These are phyloP conservation scores for Tribolium freemani DNA, from an alignment of 2,888 invertebrate genomes.

Conservation along the genomic window DNA sequence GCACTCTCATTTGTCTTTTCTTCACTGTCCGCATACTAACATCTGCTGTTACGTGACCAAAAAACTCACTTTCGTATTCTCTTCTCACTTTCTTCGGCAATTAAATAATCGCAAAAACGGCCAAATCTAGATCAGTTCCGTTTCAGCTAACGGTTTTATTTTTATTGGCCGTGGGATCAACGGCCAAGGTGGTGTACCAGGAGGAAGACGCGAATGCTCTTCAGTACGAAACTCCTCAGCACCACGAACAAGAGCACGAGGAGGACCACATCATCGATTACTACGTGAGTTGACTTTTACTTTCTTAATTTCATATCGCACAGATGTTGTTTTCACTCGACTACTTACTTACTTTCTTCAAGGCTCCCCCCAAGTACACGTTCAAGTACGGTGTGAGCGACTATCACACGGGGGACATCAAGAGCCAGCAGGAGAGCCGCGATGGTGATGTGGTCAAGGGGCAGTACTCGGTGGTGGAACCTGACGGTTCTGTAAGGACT, in stretches of 20 bases:
- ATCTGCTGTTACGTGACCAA: too few relatives aligned
- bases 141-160: constrained; percentile 17
- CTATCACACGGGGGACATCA: constrained; percentile 65
- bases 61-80: too few relatives aligned
- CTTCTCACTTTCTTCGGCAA: too few relatives aligned
- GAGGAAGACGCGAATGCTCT: constrained; percentile 44
- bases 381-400: constrained; percentile 66
- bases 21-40: too few relatives aligned
- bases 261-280: constrained; percentile 51
- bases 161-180: not conserved
- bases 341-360: not conserved
- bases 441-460: constrained; percentile 66
- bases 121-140: constrained; percentile 9
- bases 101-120: too few relatives aligned
- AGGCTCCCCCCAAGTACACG: constrained; percentile 64
- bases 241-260: constrained; percentile 26
- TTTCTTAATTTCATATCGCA: constrained; percentile 26
- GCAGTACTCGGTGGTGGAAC: constrained; percentile 65
- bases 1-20: too few relatives aligned
- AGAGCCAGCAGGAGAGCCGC: constrained; percentile 63
- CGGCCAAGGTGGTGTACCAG: constrained; percentile 39
- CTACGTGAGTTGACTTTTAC: constrained; percentile 50
- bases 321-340: constrained; percentile 18
- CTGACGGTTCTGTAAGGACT: constrained; percentile 65
- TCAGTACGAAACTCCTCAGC: constrained; percentile 21